Evolutionary conservation across 2,888 invertebrate genomes (phyloP), one percentile per base, ranked within the genome.

Genomic region (Spilarctia lutea): DNA sequence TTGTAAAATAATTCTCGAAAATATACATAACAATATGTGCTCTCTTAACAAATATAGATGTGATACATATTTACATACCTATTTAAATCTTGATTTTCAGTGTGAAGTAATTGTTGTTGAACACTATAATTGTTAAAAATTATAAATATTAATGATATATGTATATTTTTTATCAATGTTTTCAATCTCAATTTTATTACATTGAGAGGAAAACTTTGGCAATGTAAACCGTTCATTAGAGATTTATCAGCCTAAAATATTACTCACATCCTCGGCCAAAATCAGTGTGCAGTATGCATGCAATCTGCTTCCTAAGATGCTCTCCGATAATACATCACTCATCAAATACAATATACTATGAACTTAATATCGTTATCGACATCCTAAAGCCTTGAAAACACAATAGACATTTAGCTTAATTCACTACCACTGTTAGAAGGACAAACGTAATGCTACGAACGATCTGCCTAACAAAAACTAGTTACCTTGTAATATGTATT

Each of bases 261-360:
- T 33, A 63, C 56, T n/a, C 13, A 75, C 74, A 83, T 65, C 88
- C 88, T 87, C 87, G 88, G 80, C 88, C 84, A 77, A 79, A 72
- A 68, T 65, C 63, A 30, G 1, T 39, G 39, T 56, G 63, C 56
- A 72, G 65, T 10, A 18, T 75, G 78, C 81, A 79, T 83, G 77
- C 84, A 81, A 80, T 83, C 83, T 81, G 86, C 87, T 85, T 81
- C 81, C 85, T 72, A 72, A 83, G 81, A 83, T 85, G 80, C 75
- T 45, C 7, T 10, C 1, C 72, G 75, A 83, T 79, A 33, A 30
- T 10, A 8, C 71, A 85, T 84, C 86, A 86, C 84, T 85, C 83
- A 81, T 73, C 74, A 78, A 77, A 75, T 80, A 81, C 79, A 83
- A 74, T 72, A 67, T 72, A 77, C 73, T 70, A 74, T 68, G 11